Evolutionary conservation across 2,797 vertebrate genomes (phyloP), one percentile per base, ranked within the genome.

Genomic region (Harpagifer antarcticus): DNA sequence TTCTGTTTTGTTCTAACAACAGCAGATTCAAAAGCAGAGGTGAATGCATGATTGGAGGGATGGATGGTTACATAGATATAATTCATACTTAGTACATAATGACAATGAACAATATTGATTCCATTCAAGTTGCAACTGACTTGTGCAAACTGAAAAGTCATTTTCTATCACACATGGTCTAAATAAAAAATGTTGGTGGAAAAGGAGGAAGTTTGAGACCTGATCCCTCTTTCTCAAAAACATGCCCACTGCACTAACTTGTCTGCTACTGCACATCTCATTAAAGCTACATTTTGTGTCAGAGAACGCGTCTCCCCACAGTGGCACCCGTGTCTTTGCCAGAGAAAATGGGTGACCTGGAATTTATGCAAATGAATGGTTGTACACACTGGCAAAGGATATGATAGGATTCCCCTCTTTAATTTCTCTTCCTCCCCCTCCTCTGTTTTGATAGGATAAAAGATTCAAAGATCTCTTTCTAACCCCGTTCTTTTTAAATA

Each of bases 261-360:
- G 27, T 31, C 69, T 72, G 53, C 67, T 66, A 33, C 42, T 63
- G 59, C 23, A 60, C 74, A 57, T 67, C 61, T 68, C 55, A 45
- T 45, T 52, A 67, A 79, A 68, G 65, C 83, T 83, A 48, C 76
- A 74, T 85, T 88, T 72, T 78, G 76, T 89, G 88, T 90, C 87
- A 89, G 74, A 77, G 88, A 84, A 83, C 81, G 78, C 70, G 57
- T 86, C 78, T 90, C 83, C 78, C 86, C 77, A 85, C 71, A 83
- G 84, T 90, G 85, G 83, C 80, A 82, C 81, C 82, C 69, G 6
- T 79, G 88, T 88, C 86, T 87, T 82, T 81, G 89, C 90, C 91
- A 93, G 82, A 86, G 89, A 93, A 94, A 93, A 88, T 93, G 90
- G 91, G 92, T 94, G 92, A 94, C 93, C 93, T 92, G 90, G 63